Evolutionary conservation across 2,888 invertebrate species (phyloP), one percentile per base, ranked within the genome.

Genomic region (Rhagonycha fulva): DNA sequence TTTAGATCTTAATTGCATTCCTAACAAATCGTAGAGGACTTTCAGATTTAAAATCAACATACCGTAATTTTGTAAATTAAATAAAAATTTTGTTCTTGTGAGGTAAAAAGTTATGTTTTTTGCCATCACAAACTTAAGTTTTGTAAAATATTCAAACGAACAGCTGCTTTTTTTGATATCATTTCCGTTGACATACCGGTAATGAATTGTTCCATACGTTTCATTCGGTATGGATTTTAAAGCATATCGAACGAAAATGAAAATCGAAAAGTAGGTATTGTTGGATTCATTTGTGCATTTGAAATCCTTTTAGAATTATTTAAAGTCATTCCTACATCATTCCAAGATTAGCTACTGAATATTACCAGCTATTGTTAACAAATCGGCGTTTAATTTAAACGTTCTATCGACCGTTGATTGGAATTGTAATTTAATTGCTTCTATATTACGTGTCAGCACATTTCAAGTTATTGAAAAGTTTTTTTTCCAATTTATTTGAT

Each of bases 261-360:
- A 82, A 83, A 83, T 79, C 80, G 80, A 72, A 68, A 81, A 79
- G 79, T 76, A 78, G 47, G 69, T 82, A 82, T 83, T 83, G 82
- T 82, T 80, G 79, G 75, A 80, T 81, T 79, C 24, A 62, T 71
- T 71, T 70, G 71, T 80, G 80, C 76, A 83, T 81, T 81, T 81
- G 24, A 82, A 84, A 84, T 84, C 83, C 83, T 83, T 82, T 82
- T 80, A 81, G 80, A 79, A 79, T 80, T 81, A 81, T 80, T 76
- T 81, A 81, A 81, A 75, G 76, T 80, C 80, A 80, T 78, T 79
- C 78, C 74, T 47, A 67, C 66, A 62, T 75, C 78, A 73, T 78
- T 78, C 71, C 76, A 67, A 73, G 74, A 73, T 78, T 76, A 74
- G 78, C 79, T 78, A 78, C 80, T 72, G 80, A 71, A 80, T 80